A percentile compares a stretch with the other conserved stretches of the same genome.
Conservation (phyloP, 1,140 invertebrate species). For the Drosophila kikkawai region DNA sequence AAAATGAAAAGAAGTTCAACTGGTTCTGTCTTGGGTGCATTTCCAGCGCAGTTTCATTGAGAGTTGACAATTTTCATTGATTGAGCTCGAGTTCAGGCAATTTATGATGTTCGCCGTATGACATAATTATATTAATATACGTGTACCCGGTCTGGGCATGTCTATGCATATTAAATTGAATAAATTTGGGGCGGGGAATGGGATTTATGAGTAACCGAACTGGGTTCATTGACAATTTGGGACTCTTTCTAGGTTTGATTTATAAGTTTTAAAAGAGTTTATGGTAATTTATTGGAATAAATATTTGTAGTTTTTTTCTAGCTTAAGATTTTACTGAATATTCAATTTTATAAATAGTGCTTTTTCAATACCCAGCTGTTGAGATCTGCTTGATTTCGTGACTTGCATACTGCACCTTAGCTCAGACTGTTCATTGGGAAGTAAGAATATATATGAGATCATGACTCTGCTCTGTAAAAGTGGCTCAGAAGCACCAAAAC, state of each 20-base stretch:
- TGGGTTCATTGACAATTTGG: constrained; percentile 13
- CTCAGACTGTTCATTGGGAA: not conserved
- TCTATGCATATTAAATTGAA: constrained; percentile 26
- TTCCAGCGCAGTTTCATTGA: constrained; percentile 56
- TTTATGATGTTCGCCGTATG: constrained; percentile 33
- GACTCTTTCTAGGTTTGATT: not conserved
- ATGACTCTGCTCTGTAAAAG: constrained; percentile 3
- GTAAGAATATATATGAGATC: not conserved
- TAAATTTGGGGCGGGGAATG: not conserved
- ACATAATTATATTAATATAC: constrained; percentile 41
- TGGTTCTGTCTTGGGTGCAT: constrained; percentile 44
- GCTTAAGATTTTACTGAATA: not conserved
- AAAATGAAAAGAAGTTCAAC: constrained; percentile 32
- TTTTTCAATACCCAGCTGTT: not conserved
- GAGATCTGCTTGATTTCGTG: not conserved
- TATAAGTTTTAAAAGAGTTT: not conserved
- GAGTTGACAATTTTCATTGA: constrained; percentile 42
- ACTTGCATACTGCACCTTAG: constrained; percentile 1
- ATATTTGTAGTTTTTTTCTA: not conserved
- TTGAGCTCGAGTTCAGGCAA: constrained; percentile 37
- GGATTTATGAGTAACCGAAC: constrained; percentile 6
- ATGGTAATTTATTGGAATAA: not conserved
- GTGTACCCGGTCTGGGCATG: constrained; percentile 6
- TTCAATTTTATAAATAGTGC: not conserved
- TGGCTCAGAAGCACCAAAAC: constrained; percentile 28